Evolutionary conservation across 2,888 invertebrate genomes (phyloP), one percentile per base, ranked within the genome.

Genomic region (Drosophila atripex): DNA sequence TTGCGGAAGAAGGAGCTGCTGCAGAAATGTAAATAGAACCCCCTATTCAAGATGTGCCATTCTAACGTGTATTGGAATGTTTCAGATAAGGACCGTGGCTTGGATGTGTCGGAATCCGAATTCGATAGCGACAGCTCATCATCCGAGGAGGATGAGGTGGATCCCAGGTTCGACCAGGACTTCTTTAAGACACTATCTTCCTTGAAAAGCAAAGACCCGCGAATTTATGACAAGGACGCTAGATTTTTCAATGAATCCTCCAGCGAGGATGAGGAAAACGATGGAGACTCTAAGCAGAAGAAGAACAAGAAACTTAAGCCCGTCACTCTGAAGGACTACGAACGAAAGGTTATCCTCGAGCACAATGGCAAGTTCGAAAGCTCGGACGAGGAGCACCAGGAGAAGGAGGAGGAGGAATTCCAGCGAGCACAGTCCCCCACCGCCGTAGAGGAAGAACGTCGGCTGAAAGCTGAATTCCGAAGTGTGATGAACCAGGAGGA

Each of bases 1-100:
- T 96, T 97, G 95, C 93, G 98, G 54, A 94, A 95, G 86, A 96
- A 96, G 88, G 98, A 98, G 91, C 95, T 97, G 90, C 91, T 96
- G 18, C 95, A 97, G 88, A 96, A 95, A 92, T 92, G 96, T 96
- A 93, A 92, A 7, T 18, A 2, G 0, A 7, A 4, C 32, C 8
- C n/a, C 23, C 5, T 9, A n/a, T n/a, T 7, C 9, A 8, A 46
- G 32, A 12, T 7, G 11, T 9, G 9, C 30, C 1, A 16, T 57
- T 8, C 12, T 28, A 32, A 35, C 8, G 23, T 16, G 1, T 11
- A 3, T 50, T 30, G 18, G 18, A 50, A 6, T 49, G 18, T 64
- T 47, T 38, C 45, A 91, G 90, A 89, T 50, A 91, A 91, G 72
- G 89, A 90, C 71, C 89, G 88, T 25, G 90, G 89, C 2, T 55